These are phyloP conservation scores for Boloria euphrosyne DNA, from an alignment of 2,888 invertebrate species.

Conservation along the genomic window DNA sequence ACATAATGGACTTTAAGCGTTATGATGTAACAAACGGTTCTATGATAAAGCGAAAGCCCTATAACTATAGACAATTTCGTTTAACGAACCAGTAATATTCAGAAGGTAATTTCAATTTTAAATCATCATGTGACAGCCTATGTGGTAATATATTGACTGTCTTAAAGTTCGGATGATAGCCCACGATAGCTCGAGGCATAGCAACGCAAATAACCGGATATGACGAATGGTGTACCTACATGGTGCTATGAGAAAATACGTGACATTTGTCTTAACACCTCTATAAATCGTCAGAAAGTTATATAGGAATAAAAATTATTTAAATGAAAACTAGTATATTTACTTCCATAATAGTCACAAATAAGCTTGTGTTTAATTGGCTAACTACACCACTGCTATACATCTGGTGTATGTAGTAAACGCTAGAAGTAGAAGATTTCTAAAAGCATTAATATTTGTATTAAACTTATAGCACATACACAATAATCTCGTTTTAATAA, in stretches of 20 bases:
- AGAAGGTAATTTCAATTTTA: background rate
- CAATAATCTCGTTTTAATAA: no score
- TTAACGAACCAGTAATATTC: background rate
- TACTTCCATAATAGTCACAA: no score
- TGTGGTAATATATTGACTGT: conserved; percentile 2
- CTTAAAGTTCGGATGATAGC: conserved; percentile 28
- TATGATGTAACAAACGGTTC: conserved; percentile 1
- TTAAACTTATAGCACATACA: no score
- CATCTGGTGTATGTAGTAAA: no score
- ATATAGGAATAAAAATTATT: background rate
- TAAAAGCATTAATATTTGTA: no score
- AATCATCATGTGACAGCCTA: background rate
- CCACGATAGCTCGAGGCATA: conserved; percentile 34
- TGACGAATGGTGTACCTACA: conserved; percentile 28
- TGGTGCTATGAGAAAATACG: conserved; percentile 12
- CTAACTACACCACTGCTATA: no score
- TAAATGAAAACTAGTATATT: background rate
- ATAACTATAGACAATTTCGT: background rate
- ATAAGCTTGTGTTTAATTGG: no score
- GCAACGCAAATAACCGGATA: conserved; percentile 32
- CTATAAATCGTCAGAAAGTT: background rate
- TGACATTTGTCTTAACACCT: conserved; percentile 3
- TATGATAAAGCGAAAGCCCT: background rate
- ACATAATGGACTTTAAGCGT: conserved; percentile 1
- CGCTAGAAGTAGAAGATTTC: no score